A percentile compares a stretch with the other conserved stretches of the same genome.
Conservation (phyloP, 1,140 invertebrate species). For the Ceratosolen solmsi region DNA sequence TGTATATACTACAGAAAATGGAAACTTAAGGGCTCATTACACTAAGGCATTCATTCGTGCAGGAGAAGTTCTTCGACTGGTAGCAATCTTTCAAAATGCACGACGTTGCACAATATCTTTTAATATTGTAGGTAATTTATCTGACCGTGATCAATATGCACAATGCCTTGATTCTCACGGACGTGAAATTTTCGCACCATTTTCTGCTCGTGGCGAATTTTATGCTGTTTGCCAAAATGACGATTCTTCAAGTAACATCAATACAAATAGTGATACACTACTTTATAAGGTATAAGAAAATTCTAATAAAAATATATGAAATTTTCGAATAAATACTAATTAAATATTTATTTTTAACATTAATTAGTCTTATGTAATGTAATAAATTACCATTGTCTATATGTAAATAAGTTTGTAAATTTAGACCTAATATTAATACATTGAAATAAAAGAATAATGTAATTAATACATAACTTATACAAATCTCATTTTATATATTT, state of each 20-base stretch:
- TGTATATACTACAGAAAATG: conserved; percentile 65
- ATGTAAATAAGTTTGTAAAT: too few species aligned
- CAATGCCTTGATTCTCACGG: conserved; percentile 71
- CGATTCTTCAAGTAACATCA: conserved; percentile 38
- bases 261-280: conserved; percentile 65
- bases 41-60: conserved; percentile 72
- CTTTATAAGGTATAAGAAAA: conserved; percentile 71
- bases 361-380: too few species aligned
- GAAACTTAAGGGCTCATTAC: conserved; percentile 71
- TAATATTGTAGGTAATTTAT: conserved; percentile 65
- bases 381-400: too few species aligned
- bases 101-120: conserved; percentile 68
- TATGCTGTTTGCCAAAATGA: conserved; percentile 69
- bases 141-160: conserved; percentile 71
- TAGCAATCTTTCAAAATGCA: conserved; percentile 74
- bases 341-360: too few species aligned
- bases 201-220: conserved; percentile 69
- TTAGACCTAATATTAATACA: too few species aligned
- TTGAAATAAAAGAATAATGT: too few species aligned
- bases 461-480: too few species aligned
- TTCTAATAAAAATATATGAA: too few species aligned
- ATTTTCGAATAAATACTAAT: too few species aligned
- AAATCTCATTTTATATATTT: too few species aligned
- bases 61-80: conserved; percentile 70
- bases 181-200: conserved; percentile 67